These are phyloP conservation scores for Dichetophora obliterata DNA, from an alignment of 2,888 invertebrate genomes.

Conservation along the genomic window DNA sequence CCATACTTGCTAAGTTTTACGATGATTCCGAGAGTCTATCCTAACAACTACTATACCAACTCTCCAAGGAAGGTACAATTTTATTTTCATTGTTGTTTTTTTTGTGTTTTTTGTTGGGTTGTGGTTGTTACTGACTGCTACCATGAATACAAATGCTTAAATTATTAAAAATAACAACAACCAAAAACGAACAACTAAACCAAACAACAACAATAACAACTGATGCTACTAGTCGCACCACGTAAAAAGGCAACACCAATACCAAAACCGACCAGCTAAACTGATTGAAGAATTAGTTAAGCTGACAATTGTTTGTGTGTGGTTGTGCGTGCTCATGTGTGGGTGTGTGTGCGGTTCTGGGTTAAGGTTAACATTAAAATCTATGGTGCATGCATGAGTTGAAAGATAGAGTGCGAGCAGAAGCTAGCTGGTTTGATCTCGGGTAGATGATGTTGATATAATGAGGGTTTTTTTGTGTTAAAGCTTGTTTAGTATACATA, in stretches of 20 bases:
- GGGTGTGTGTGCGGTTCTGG: background rate
- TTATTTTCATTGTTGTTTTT: background rate
- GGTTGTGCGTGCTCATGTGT: slow-evolving; percentile 12
- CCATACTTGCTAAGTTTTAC: too few species aligned
- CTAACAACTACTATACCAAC: too few species aligned
- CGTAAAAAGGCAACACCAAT: background rate
- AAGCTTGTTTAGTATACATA: too few species aligned
- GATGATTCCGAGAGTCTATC: too few species aligned
- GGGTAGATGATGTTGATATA: background rate
- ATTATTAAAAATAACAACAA: too few species aligned
- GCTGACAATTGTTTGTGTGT: too few species aligned
- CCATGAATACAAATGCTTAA: too few species aligned
- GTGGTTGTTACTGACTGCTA: too few species aligned
- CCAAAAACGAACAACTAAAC: background rate
- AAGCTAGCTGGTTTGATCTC: background rate
- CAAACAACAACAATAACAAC: too few species aligned
- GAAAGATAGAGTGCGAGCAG: background rate
- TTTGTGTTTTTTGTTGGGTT: background rate
- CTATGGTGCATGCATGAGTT: background rate
- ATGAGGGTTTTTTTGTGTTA: background rate
- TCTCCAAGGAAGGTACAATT: too few species aligned
- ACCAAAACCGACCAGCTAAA: slow-evolving; percentile 3
- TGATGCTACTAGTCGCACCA: too few species aligned
- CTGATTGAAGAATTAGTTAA: slow-evolving; percentile 1
- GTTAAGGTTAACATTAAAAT: slow-evolving; percentile 18